Conservation (phyloP, 2,888 invertebrate species). For the Chromoteleia sp. region DNA sequence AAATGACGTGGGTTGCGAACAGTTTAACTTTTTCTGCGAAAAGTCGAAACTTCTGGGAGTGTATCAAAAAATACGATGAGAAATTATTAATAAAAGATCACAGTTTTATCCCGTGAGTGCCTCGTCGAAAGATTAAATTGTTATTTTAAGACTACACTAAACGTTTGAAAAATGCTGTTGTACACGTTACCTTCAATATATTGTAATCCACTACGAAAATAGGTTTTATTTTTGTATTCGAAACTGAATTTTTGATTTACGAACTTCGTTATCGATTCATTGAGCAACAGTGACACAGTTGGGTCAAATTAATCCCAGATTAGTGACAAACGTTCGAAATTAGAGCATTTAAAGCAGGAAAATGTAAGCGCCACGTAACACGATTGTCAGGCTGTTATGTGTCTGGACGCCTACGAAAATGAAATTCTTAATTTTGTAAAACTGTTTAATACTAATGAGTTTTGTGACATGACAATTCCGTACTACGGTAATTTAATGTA, state of each 20-base stretch:
- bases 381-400: slow-evolving; percentile 33
- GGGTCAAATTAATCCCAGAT: slow-evolving; percentile 25
- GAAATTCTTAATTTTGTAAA: slow-evolving; percentile 62
- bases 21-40: slow-evolving; percentile 16
- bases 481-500: slow-evolving; percentile 4
- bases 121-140: slow-evolving; percentile 13
- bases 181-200: neutral
- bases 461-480: slow-evolving; percentile 27
- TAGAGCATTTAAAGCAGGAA: slow-evolving; percentile 40
- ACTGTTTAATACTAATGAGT: slow-evolving; percentile 59
- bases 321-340: slow-evolving; percentile 39
- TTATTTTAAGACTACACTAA: slow-evolving; percentile 9
- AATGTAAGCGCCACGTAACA: slow-evolving; percentile 43
- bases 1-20: neutral
- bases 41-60: slow-evolving; percentile 9
- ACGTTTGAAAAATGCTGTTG: neutral
- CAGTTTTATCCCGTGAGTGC: slow-evolving; percentile 8
- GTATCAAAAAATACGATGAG: slow-evolving; percentile 31
- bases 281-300: slow-evolving; percentile 5
- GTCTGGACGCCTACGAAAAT: slow-evolving; percentile 51
- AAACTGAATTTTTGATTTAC: neutral
- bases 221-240: neutral
- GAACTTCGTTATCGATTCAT: neutral
- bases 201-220: neutral
- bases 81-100: slow-evolving; percentile 47